Evolutionary conservation across 2,797 vertebrate species (phyloP).

Genomic region (Acomys russatus): DNA sequence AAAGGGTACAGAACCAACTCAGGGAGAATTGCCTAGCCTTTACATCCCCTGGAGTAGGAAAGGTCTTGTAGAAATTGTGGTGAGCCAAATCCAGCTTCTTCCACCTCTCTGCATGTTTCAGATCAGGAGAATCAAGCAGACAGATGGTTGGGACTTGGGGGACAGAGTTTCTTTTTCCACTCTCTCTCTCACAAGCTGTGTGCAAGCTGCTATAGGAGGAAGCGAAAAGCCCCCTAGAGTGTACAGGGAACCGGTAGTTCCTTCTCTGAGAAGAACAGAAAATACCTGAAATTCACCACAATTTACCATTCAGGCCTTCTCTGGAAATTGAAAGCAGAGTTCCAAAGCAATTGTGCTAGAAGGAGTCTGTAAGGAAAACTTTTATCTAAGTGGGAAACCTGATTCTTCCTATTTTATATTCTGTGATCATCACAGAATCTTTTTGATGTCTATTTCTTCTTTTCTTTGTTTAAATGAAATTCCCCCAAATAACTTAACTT

Average conservation of each 20-base stretch:
- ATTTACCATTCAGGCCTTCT: background rate
- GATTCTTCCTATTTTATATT: background rate
- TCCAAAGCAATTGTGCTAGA: background rate
- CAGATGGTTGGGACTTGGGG: background rate
- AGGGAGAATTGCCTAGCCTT: accelerated
- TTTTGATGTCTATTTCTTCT: background rate
- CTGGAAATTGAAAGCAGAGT: background rate
- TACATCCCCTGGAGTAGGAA: accelerated
- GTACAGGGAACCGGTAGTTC: too few relatives aligned
- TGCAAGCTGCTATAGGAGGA: background rate
- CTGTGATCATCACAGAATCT: background rate
- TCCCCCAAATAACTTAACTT: background rate
- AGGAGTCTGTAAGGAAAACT: background rate
- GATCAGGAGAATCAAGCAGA: background rate
- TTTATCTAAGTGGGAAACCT: background rate
- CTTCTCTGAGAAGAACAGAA: background rate
- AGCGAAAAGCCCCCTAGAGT: background rate
- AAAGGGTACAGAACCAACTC: background rate
- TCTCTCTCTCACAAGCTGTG: background rate
- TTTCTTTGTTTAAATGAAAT: background rate
- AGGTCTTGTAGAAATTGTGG: background rate
- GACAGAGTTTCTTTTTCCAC: background rate
- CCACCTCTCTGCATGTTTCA: background rate
- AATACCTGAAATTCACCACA: background rate
- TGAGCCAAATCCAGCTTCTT: accelerated